Base-by-base conservation (phyloP, 1,140 invertebrate species). In the Macrosteles quadrilineatus region DNA sequence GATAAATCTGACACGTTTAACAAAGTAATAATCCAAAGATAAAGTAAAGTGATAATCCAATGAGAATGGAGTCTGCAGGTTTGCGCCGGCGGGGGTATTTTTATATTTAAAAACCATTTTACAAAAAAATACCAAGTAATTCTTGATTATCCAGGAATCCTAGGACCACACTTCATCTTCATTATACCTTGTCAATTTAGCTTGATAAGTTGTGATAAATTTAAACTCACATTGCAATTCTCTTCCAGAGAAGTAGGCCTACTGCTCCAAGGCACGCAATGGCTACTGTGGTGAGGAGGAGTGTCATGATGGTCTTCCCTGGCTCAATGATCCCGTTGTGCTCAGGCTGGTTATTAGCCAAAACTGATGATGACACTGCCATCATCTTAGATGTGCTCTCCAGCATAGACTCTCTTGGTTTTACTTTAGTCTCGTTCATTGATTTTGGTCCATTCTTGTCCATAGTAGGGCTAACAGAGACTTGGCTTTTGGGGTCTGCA, bases 361-460 rank as follows among this genome's bases (percentile, higher is more conserved):
- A 25, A 14, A 59, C 27, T 29, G 55, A 59, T n/a, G 55, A 59
- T 9, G 55, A 59, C 55, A 59, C 23, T 25, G 55, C 55, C 55
- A 59, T 30, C 55, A 59, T 59, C 55, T 30, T 30, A 2, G 55
- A 59, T 25, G 55, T 30, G 27, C 55, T 59, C 21, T 25, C 25
- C 55, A 59, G 9, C 55, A 59, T 29, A 2, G 55, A 59, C 21
- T 25, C 2, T 9, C 21, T 25, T 27, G 23, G 25, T 11, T 27
- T 50, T 21, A n/a, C n/a, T 23, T 59, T 59, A 4, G 55, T 59
- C 2, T 59, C 55, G n/a, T 59, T 59, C 55, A 59, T 59, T 9
- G n/a, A 27, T 29, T 59, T 59, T 11, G 55, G 55, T 9, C 55
- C 55, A 21, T 59, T 59, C 55, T 59, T 59, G 25, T 59, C 55